Evolutionary conservation across 2,113 vertebrate genomes (phyloP).

Genomic region (Paratilapia polleni): DNA sequence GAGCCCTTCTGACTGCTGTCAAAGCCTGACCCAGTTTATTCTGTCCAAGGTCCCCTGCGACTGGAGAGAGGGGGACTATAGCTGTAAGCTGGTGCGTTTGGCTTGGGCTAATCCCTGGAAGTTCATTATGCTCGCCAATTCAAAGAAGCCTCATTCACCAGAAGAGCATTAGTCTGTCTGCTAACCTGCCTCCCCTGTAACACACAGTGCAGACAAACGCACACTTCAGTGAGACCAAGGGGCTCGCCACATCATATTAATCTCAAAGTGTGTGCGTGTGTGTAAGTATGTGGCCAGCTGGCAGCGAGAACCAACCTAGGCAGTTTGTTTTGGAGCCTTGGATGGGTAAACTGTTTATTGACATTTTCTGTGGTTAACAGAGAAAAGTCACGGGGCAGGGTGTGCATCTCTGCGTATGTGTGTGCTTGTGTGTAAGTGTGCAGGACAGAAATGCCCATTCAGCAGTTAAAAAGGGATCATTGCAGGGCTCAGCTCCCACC

Average conservation of each 20-base stretch:
- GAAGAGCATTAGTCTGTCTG: slow-evolving; percentile 66
- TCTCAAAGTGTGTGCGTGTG: slow-evolving; percentile 50
- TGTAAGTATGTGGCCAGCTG: slow-evolving; percentile 53
- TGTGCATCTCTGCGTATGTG: slow-evolving; percentile 25
- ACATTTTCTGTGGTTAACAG: slow-evolving; percentile 76
- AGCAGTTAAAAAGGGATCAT: slow-evolving; percentile 70
- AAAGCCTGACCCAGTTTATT: slow-evolving; percentile 72
- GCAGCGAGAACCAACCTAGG: slow-evolving; percentile 54
- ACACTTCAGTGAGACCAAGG: slow-evolving; percentile 41
- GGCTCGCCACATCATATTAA: slow-evolving; percentile 54
- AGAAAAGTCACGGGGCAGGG: slow-evolving; percentile 59
- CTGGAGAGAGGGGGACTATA: slow-evolving; percentile 33
- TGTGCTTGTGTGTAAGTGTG: slow-evolving; percentile 27
- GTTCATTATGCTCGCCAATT: slow-evolving; percentile 71
- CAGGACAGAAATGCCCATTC: slow-evolving; percentile 58
- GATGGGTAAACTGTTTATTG: slow-evolving; percentile 78
- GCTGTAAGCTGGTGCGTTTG: slow-evolving; percentile 62
- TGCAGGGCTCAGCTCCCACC: slow-evolving; percentile 39
- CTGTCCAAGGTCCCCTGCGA: slow-evolving; percentile 62
- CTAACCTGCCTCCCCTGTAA: slow-evolving; percentile 63
- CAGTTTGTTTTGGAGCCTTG: slow-evolving; percentile 70
- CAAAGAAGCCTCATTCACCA: slow-evolving; percentile 56
- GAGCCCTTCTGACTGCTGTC: slow-evolving; percentile 47
- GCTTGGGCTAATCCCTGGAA: slow-evolving; percentile 70
- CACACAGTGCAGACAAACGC: slow-evolving; percentile 7